phyloP scores from a whole-genome alignment of 2,113 vertebrate species.

The Semnornis frantzii region DNA sequence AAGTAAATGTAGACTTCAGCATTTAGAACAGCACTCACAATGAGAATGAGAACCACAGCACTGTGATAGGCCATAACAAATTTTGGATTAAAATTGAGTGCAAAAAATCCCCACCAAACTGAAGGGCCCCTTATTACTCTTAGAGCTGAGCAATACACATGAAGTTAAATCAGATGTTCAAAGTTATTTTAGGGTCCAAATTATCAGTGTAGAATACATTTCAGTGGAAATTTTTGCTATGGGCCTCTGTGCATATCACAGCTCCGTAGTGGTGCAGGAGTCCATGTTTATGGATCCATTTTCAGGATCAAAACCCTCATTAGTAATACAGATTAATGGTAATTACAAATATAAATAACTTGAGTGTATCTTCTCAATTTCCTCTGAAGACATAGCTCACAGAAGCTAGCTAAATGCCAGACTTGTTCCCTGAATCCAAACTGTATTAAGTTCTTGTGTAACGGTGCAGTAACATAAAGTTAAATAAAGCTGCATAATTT shows the following conservation, averaged over 20 bases:
- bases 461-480: constrained; percentile 26
- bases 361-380: constrained; percentile 60
- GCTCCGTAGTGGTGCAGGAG: constrained; percentile 2
- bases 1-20: neutral
- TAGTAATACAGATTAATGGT: constrained; percentile 69
- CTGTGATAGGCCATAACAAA: neutral
- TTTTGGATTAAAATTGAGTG: neutral
- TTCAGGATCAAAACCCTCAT: constrained; percentile 65
- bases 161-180: constrained; percentile 29
- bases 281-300: constrained; percentile 67
- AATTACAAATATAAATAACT: constrained; percentile 67
- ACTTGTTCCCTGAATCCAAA: constrained; percentile 49
- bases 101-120: neutral
- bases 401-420: constrained; percentile 48
- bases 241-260: constrained; percentile 49
- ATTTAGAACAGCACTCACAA: neutral
- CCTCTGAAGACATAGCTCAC: constrained; percentile 50
- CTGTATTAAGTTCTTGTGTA: constrained; percentile 57
- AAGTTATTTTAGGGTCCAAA: constrained; percentile 35
- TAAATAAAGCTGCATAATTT: constrained; percentile 46
- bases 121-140: neutral
- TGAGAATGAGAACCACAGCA: neutral
- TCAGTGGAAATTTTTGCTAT: constrained; percentile 54
- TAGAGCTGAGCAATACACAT: neutral
- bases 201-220: constrained; percentile 9